Conservation (phyloP, 2,888 invertebrate genomes). For the Apamea monoglypha region DNA sequence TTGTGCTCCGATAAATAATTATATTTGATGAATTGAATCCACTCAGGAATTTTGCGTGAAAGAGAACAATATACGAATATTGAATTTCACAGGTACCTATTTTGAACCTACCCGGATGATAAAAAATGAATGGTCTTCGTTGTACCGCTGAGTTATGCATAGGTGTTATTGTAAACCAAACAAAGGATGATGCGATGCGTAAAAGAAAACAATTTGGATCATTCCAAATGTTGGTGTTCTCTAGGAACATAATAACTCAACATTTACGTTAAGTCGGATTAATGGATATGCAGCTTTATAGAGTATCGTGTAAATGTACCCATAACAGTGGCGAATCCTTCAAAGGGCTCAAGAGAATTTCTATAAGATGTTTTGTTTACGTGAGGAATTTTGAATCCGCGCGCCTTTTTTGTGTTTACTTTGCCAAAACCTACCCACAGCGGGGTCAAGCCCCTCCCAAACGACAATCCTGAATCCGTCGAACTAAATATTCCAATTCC, state of each 20-base stretch:
- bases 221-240: neutral
- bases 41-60: slow-evolving; percentile 55
- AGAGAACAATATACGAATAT: slow-evolving; percentile 29
- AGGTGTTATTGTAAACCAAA: slow-evolving; percentile 3
- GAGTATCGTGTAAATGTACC: neutral
- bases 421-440: too few species aligned
- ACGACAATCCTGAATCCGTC: neutral
- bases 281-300: neutral
- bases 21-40: slow-evolving; percentile 61
- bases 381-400: too few species aligned
- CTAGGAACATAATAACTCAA: neutral
- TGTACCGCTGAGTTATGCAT: slow-evolving; percentile 18
- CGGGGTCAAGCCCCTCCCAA: neutral
- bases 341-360: too few species aligned
- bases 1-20: slow-evolving; percentile 65
- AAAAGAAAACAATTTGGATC: neutral
- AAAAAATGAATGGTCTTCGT: slow-evolving; percentile 13
- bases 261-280: neutral
- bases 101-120: neutral
- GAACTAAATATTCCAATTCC: neutral
- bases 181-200: neutral
- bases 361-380: too few species aligned
- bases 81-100: slow-evolving; percentile 21
- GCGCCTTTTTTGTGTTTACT: too few species aligned
- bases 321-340: neutral